These are phyloP conservation scores for Acronicta aceris DNA, from an alignment of 2,888 invertebrate species.

Conservation along the genomic window DNA sequence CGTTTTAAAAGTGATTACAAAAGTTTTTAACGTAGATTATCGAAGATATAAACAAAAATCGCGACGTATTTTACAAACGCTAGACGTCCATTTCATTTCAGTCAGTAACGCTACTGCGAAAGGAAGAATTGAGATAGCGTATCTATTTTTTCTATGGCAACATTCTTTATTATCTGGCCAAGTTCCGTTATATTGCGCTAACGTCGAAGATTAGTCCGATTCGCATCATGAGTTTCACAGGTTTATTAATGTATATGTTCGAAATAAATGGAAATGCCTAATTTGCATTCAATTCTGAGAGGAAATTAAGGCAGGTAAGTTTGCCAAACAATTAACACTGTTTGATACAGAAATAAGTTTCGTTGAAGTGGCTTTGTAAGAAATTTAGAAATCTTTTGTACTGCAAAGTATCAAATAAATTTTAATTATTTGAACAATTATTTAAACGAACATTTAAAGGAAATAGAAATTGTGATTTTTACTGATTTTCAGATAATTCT, in stretches of 20 bases:
- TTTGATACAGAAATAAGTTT: no score
- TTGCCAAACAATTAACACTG: no score
- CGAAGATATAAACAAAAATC: conserved; percentile 88
- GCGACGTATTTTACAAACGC: conserved; percentile 75
- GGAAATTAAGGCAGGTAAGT: no score
- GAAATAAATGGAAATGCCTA: neutral
- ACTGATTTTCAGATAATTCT: no score
- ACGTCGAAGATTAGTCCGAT: conserved; percentile 53
- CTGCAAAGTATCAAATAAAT: no score
- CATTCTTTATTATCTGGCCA: conserved; percentile 66
- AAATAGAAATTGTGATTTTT: no score
- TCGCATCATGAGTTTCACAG: neutral
- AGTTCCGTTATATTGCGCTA: conserved; percentile 41
- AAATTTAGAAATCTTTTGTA: no score
- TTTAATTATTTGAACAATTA: no score
- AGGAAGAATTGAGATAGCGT: conserved; percentile 78
- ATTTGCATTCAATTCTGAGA: no score
- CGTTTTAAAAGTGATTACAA: conserved; percentile 85
- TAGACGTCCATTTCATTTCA: conserved; percentile 86
- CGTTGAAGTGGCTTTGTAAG: no score
- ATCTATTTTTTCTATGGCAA: conserved; percentile 81
- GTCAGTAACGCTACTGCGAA: conserved; percentile 86
- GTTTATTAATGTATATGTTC: neutral
- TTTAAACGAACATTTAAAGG: no score
- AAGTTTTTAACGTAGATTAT: conserved; percentile 86